These are phyloP conservation scores for Anhinga rufa DNA, from an alignment of 2,113 vertebrate genomes.

Conservation along the genomic window DNA sequence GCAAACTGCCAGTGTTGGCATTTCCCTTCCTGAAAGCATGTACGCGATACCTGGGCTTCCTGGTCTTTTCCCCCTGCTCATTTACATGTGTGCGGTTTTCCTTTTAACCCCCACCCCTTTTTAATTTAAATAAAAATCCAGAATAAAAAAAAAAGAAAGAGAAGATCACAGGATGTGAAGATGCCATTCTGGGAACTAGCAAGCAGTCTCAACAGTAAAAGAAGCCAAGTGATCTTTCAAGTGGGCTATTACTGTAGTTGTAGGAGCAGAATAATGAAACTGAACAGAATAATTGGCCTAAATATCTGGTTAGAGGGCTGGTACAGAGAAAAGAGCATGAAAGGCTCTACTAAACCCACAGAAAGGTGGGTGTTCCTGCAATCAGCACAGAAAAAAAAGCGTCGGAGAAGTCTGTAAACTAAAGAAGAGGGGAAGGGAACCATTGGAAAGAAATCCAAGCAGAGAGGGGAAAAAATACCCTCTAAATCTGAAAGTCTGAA, in stretches of 20 bases:
- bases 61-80: neutral
- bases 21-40: neutral
- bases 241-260: constrained; percentile 40
- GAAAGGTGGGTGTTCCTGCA: constrained; percentile 62
- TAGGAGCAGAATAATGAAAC: constrained; percentile 63
- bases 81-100: neutral
- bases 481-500: constrained; percentile 7
- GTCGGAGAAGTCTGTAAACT: constrained; percentile 32
- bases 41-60: neutral
- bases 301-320: constrained; percentile 48
- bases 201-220: constrained; percentile 48
- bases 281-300: constrained; percentile 59
- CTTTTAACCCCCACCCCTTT: neutral
- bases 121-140: constrained; percentile 26
- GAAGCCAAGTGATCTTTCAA: constrained; percentile 59
- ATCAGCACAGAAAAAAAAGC: constrained; percentile 31
- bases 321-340: constrained; percentile 39
- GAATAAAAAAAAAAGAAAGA: neutral
- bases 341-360: constrained; percentile 30
- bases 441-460: constrained; percentile 16
- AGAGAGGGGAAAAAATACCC: neutral
- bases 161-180: constrained; percentile 31
- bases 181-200: constrained; percentile 32
- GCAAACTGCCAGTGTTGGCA: neutral
- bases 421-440: neutral